phyloP scores from a whole-genome alignment of 2,888 invertebrate species.

The Acronicta psi region DNA sequence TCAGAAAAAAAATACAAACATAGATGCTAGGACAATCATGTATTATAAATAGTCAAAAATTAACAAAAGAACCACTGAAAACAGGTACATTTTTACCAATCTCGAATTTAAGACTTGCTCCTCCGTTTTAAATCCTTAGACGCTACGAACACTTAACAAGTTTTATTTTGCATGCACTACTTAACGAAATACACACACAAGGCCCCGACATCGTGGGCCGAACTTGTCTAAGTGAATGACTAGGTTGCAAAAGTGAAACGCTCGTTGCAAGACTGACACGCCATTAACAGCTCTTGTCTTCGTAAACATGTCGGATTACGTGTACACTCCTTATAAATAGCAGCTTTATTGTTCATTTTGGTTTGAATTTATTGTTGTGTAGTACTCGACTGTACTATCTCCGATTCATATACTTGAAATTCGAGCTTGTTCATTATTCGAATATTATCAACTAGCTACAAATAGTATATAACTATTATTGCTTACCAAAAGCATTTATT shows the following conservation, averaged over 20 bases:
- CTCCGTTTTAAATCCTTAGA: constrained; percentile 85
- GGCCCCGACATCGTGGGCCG: constrained; percentile 58
- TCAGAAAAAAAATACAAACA: constrained; percentile 69
- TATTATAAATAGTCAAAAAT: constrained; percentile 89
- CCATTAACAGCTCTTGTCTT: constrained; percentile 59
- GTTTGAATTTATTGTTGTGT: constrained; percentile 41
- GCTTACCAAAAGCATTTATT: constrained; percentile 71
- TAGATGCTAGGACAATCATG: constrained; percentile 88
- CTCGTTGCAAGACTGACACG: constrained; percentile 68
- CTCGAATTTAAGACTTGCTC: constrained; percentile 85
- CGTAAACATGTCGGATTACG: constrained; percentile 52
- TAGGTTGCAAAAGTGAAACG: constrained; percentile 85
- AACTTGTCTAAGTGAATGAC: constrained; percentile 87
- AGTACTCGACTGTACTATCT: constrained; percentile 36
- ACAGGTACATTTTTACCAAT: constrained; percentile 88
- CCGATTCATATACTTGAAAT: constrained; percentile 57
- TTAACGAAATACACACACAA: constrained; percentile 78
- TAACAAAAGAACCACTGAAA: constrained; percentile 88
- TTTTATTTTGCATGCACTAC: constrained; percentile 86
- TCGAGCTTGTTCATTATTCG: constrained; percentile 64
- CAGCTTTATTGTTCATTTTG: constrained; percentile 58
- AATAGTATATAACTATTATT: constrained; percentile 72
- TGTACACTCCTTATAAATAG: constrained; percentile 59
- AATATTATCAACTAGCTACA: constrained; percentile 71
- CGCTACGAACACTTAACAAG: constrained; percentile 88